Evolutionary conservation across 30 jellyfish, hydroid and myxozoan genomes (phyloP).

Genomic region (Turritopsis dohrnii): DNA sequence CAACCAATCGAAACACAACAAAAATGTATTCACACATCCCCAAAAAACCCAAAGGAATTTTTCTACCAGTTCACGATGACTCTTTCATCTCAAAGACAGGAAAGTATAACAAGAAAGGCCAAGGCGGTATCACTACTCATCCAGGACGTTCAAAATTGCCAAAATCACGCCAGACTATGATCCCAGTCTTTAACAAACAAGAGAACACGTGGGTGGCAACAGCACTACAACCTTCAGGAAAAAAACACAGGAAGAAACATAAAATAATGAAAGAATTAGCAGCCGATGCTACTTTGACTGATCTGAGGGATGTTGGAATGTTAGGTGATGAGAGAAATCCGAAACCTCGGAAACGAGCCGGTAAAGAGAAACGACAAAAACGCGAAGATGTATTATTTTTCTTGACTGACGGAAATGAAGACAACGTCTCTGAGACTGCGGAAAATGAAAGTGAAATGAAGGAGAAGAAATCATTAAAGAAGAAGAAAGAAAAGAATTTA

Average conservation of each 20-base stretch:
- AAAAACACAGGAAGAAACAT: slow-evolving; percentile 1
- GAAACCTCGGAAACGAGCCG: neutral
- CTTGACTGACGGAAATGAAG: neutral
- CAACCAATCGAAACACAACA: neutral
- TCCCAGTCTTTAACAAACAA: slow-evolving; percentile 4
- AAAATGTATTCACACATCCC: neutral
- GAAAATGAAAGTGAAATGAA: neutral
- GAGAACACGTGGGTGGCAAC: slow-evolving; percentile 31
- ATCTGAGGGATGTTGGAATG: neutral
- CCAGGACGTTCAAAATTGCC: neutral
- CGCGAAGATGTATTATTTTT: slow-evolving; percentile 10
- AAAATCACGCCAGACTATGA: neutral
- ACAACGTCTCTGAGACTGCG: neutral
- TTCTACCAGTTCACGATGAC: neutral
- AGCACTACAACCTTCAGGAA: neutral
- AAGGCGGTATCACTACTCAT: neutral
- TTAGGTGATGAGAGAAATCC: slow-evolving; percentile 2
- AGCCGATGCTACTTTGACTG: neutral
- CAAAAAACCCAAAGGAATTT: neutral
- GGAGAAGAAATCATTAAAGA: neutral
- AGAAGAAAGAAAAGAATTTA: neutral
- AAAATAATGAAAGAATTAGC: neutral
- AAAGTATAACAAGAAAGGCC: neutral
- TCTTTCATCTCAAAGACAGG: neutral
- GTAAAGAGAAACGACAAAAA: neutral